Percentiles rank a stretch among this genome's conserved stretches.
Evolutionary conservation across 2,113 vertebrate species (phyloP).

Genomic region (Naja naja): DNA sequence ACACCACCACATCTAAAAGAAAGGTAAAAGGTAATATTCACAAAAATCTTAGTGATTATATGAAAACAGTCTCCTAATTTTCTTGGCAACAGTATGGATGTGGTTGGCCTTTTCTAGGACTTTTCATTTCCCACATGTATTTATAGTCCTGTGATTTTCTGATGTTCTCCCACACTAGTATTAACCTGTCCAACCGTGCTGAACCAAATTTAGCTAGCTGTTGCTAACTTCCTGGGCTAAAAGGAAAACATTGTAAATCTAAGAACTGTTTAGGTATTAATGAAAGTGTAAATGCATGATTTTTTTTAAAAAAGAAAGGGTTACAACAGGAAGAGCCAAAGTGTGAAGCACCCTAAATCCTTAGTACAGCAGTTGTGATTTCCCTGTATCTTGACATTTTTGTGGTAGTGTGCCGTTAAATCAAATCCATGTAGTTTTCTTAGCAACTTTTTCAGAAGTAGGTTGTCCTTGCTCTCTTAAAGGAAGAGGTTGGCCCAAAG

Average conservation of each 20-base stretch:
- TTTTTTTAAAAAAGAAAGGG: background rate
- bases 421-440: background rate
- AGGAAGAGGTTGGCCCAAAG: background rate
- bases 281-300: background rate
- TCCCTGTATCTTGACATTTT: background rate
- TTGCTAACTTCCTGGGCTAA: background rate
- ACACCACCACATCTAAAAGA: background rate
- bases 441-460: background rate
- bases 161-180: background rate
- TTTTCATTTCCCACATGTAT: background rate
- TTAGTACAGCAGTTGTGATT: background rate
- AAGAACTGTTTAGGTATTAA: background rate
- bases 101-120: background rate
- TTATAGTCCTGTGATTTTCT: background rate
- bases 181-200: background rate
- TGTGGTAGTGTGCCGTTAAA: background rate
- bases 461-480: background rate
- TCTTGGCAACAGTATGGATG: background rate
- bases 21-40: background rate
- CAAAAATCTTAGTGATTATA: background rate
- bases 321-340: background rate
- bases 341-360: background rate
- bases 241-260: background rate
- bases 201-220: background rate
- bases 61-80: background rate